These are phyloP conservation scores for Chrysocyon brachyurus DNA, from an alignment of 2,797 vertebrate species.

Conservation along the genomic window DNA sequence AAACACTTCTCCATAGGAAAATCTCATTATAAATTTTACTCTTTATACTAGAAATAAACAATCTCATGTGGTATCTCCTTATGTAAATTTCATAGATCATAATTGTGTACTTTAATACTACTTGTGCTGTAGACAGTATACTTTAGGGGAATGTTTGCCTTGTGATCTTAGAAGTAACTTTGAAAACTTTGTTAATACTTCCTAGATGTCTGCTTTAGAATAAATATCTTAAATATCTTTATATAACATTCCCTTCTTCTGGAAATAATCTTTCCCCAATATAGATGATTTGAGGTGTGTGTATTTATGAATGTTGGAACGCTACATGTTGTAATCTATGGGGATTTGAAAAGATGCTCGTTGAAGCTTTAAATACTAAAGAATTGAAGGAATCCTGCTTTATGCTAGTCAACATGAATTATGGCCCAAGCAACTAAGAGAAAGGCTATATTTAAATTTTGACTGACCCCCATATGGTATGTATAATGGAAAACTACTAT, in stretches of 20 bases:
- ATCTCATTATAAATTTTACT: neutral
- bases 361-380: neutral
- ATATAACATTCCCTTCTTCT: neutral
- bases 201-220: neutral
- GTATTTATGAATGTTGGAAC: neutral
- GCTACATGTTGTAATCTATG: neutral
- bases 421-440: neutral
- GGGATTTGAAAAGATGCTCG: neutral
- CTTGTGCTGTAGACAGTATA: neutral
- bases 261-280: neutral
- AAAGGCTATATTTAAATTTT: neutral
- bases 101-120: neutral
- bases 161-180: neutral
- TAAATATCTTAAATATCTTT: neutral
- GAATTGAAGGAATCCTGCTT: neutral
- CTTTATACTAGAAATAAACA: neutral
- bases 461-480: neutral
- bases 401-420: neutral
- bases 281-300: neutral
- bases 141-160: neutral
- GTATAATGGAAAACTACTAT: neutral
- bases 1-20: neutral
- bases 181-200: neutral
- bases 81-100: neutral
- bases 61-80: neutral